These are phyloP conservation scores for Himalopsyche kuldschensis DNA, from an alignment of 2,888 invertebrate species.

Conservation along the genomic window DNA sequence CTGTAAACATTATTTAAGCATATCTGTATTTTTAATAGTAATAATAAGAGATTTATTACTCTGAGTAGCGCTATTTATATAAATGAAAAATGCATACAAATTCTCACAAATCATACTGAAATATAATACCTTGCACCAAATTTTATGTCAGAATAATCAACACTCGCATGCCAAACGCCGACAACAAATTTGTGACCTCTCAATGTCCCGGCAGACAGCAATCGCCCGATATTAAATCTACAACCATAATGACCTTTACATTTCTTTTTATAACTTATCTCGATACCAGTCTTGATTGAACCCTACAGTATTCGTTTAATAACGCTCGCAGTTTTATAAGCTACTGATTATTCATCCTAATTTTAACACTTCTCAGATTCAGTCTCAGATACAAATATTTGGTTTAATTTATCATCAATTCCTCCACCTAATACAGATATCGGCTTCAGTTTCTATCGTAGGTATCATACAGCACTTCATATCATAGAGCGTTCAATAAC, in stretches of 20 bases:
- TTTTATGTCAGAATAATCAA: constrained; percentile 25
- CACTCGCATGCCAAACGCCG: constrained; percentile 19
- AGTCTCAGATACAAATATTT: constrained; percentile 41
- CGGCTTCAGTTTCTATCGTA: constrained; percentile 1
- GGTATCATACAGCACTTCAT: constrained; percentile 8
- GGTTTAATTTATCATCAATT: constrained; percentile 38
- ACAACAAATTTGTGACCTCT: constrained; percentile 33
- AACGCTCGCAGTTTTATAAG: constrained; percentile 26
- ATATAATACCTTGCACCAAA: constrained; percentile 33
- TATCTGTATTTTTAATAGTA: constrained; percentile 9
- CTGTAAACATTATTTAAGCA: constrained; percentile 15
- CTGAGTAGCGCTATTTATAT: constrained; percentile 22
- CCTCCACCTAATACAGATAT: constrained; percentile 29
- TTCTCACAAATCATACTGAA: constrained; percentile 17
- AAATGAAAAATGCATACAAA: constrained; percentile 31
- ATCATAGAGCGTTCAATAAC: constrained; percentile 21
- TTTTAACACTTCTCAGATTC: constrained; percentile 34
- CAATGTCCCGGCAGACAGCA: constrained; percentile 5
- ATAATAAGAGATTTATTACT: constrained; percentile 9
- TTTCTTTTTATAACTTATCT: constrained; percentile 36
- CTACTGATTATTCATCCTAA: constrained; percentile 38
- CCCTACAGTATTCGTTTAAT: constrained; percentile 30
- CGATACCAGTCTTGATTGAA: constrained; percentile 41
- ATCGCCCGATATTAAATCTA: constrained; percentile 18
- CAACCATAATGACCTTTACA: constrained; percentile 25